Evolutionary conservation across 2,797 vertebrate genomes (phyloP).

Genomic region (Phyllotis vaccarum): DNA sequence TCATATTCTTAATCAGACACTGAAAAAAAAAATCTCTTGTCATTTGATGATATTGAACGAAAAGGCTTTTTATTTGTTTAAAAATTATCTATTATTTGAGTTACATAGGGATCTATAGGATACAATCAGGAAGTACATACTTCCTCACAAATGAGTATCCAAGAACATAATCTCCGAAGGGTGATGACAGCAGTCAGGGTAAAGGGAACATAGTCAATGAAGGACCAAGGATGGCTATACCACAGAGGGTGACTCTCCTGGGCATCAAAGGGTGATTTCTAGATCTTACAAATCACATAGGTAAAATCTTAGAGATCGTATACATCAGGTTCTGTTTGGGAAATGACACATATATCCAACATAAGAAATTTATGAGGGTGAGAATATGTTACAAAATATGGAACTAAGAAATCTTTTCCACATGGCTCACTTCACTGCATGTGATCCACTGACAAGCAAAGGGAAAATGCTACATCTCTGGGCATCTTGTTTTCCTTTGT

Average conservation of each 20-base stretch:
- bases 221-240: neutral
- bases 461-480: neutral
- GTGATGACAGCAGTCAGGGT: neutral
- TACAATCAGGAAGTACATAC: neutral
- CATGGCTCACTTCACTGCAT: neutral
- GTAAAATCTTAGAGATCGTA: neutral
- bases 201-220: neutral
- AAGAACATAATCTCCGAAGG: neutral
- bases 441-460: neutral
- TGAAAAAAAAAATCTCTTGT: neutral
- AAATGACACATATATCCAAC: neutral
- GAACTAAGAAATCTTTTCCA: neutral
- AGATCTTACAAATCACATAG: neutral
- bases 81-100: neutral
- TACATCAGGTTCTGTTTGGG: neutral
- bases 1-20: slow-evolving; percentile 33
- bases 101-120: neutral
- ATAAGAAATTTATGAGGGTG: neutral
- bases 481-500: neutral
- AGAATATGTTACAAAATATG: neutral
- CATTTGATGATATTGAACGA: neutral
- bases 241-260: neutral
- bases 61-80: slow-evolving; percentile 23
- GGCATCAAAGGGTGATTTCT: neutral
- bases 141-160: slow-evolving; percentile 7